Evolutionary conservation across 1,140 invertebrate species (phyloP).

Genomic region (Asbolus verrucosus): DNA sequence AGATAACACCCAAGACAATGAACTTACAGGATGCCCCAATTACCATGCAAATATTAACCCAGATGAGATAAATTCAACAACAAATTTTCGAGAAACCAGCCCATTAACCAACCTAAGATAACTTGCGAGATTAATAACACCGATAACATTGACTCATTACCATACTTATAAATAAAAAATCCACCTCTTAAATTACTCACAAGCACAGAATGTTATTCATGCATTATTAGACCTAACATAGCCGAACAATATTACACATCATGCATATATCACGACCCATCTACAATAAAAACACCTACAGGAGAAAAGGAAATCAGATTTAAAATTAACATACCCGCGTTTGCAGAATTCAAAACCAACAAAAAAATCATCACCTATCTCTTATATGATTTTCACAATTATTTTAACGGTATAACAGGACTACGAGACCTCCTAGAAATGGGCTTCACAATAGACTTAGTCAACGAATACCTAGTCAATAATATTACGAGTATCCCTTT

Average conservation of each 20-base stretch:
- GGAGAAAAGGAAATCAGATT: conserved; percentile 9
- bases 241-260: conserved; percentile 32
- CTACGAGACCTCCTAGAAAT: background rate
- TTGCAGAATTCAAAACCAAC: conserved; percentile 2
- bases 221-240: conserved; percentile 30
- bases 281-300: conserved; percentile 24
- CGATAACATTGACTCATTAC: conserved; percentile 29
- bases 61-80: too few relatives aligned
- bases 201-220: conserved; percentile 32
- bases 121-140: conserved; percentile 1
- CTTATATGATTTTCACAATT: conserved; percentile 15
- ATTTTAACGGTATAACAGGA: conserved; percentile 28
- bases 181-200: conserved; percentile 44
- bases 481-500: background rate
- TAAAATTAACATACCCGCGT: conserved; percentile 13
- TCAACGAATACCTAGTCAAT: background rate
- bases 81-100: background rate
- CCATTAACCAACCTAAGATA: background rate
- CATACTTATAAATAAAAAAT: conserved; percentile 25
- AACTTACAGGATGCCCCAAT: too few relatives aligned
- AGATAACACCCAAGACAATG: too few relatives aligned
- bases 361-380: background rate
- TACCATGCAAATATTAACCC: too few relatives aligned
- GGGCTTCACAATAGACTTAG: conserved; percentile 2
- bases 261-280: conserved; percentile 10